These are phyloP conservation scores for Temnothorax longispinosus DNA, from an alignment of 1,140 invertebrate species.

Conservation along the genomic window DNA sequence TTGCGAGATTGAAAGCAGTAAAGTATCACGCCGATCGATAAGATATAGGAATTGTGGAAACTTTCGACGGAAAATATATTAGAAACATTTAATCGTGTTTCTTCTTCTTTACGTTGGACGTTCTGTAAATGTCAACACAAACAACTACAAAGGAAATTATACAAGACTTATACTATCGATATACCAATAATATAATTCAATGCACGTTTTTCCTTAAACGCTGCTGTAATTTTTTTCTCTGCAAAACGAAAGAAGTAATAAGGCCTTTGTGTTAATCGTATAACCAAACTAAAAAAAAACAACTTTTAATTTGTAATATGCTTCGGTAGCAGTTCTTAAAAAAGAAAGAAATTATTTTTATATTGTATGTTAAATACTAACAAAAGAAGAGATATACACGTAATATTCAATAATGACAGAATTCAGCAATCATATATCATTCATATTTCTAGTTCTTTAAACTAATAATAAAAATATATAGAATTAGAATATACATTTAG, in stretches of 20 bases:
- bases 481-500: constrained; percentile 12
- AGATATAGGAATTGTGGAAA: constrained; percentile 19
- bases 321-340: background rate
- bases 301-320: constrained; percentile 1
- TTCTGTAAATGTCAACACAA: constrained; percentile 47
- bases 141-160: constrained; percentile 6
- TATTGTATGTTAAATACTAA: constrained; percentile 5
- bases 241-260: background rate
- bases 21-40: constrained; percentile 50
- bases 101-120: constrained; percentile 6
- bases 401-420: constrained; percentile 10
- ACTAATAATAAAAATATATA: constrained; percentile 35
- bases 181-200: background rate
- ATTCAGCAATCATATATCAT: background rate
- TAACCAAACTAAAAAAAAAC: background rate
- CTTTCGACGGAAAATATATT: constrained; percentile 8
- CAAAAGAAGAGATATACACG: background rate
- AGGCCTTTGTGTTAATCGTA: background rate
- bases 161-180: constrained; percentile 34
- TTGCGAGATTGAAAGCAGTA: constrained; percentile 45
- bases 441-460: constrained; percentile 26
- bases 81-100: constrained; percentile 37
- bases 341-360: constrained; percentile 1
- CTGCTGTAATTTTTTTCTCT: constrained; percentile 11
- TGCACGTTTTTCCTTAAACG: background rate